Conservation (phyloP, 2,888 invertebrate genomes). For the Desoria tigrina region DNA sequence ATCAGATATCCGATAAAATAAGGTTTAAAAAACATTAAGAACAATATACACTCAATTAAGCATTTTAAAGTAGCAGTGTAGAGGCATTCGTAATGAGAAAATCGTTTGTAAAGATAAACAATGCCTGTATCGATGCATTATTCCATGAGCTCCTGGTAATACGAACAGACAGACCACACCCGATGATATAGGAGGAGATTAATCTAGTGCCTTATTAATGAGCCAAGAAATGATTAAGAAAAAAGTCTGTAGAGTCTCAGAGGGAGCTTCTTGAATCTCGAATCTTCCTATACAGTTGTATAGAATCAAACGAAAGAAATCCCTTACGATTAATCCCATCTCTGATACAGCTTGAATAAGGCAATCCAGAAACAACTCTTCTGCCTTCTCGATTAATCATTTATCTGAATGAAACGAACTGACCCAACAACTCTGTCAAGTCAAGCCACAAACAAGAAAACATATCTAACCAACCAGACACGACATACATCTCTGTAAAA, state of each 20-base stretch:
- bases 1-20: too few species aligned
- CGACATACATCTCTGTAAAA: neutral
- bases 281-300: neutral
- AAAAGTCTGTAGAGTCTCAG: neutral
- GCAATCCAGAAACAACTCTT: neutral
- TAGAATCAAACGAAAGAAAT: neutral
- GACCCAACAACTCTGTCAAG: constrained; percentile 1
- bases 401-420: neutral
- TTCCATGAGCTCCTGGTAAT: neutral
- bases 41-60: too few species aligned
- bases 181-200: constrained; percentile 15
- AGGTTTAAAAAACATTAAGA: too few species aligned
- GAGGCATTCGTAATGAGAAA: too few species aligned
- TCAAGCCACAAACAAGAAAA: neutral
- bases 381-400: constrained; percentile 7
- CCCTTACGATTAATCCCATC: neutral
- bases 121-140: too few species aligned
- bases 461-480: neutral
- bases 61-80: too few species aligned
- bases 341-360: neutral
- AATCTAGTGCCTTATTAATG: constrained; percentile 19
- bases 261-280: neutral
- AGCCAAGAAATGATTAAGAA: neutral
- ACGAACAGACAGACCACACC: constrained; percentile 17
- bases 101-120: too few species aligned